Evolutionary conservation across 2,888 invertebrate genomes (phyloP), one percentile per base, ranked within the genome.

Genomic region (Cepaea hortensis): DNA sequence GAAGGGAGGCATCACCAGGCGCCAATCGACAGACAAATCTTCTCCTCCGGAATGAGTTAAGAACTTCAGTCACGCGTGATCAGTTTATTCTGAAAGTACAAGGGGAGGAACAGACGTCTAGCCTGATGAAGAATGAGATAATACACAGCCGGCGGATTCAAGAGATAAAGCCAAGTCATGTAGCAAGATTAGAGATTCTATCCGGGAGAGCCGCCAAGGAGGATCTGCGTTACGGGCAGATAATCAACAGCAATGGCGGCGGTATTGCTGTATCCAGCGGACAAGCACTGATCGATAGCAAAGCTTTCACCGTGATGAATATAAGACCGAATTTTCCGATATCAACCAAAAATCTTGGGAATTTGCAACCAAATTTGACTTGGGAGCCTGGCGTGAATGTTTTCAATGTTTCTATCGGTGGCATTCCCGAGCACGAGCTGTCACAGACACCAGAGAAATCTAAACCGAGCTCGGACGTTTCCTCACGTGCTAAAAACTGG

Each of bases 121-220:
- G 68, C 46, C 18, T 76, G 48, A n/a, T 84, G 6, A 68, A 84
- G 55, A 77, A 65, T 23, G 84, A 77, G 62, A 48, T 84, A 7
- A 84, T 81, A 73, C 62, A 81, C 61, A 65, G 85, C 61, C 85
- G 85, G 48, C 73, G 85, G 6, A 85, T 85, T 35, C 85, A 85
- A 48, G 85, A 81, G 73, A 72, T 80, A 62, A 85, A 85, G 73
- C 35, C 50, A n/a, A 79, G 55, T 48, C 79, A 85, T n/a, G 75
- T 55, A 9, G 75, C 20, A 48, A 81, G 81, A 55, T 73, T 81
- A 73, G 85, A 85, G 61, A 68, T 50, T 3, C 5, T 50, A 7
- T 80, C 79, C 23, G 70, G 68, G 9, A 1, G 50, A 65, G 20
- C 65, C 13, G 55, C 35, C 35, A 35, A 23, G 15, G 72, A 35